These are phyloP conservation scores for Tapirus indicus DNA, from an alignment of 2,797 vertebrate genomes.

Conservation along the genomic window DNA sequence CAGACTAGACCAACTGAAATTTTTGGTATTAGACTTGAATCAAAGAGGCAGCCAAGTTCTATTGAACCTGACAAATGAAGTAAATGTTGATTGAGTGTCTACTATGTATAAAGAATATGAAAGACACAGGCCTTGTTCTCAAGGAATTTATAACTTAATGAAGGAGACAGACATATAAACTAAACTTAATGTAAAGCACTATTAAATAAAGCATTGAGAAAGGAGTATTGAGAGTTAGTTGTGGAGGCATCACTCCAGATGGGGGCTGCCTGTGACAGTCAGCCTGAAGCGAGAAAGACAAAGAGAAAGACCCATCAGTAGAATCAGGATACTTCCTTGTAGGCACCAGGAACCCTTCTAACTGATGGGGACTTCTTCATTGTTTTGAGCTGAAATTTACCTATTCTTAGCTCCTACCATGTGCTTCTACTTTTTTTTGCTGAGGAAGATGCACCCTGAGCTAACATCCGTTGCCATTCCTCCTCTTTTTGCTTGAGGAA, in stretches of 20 bases:
- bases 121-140: constrained; percentile 46
- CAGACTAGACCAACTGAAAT: constrained; percentile 50
- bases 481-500: too few species aligned
- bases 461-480: too few species aligned
- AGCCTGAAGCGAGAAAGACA: background rate
- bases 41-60: constrained; percentile 53
- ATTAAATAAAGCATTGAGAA: background rate
- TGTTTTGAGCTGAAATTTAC: background rate
- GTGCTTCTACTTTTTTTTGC: too few species aligned
- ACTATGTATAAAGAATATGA: constrained; percentile 16
- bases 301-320: background rate
- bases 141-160: constrained; percentile 48
- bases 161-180: constrained; percentile 44
- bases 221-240: background rate
- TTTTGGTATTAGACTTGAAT: constrained; percentile 52
- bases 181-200: background rate
- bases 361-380: background rate
- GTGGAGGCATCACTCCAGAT: background rate
- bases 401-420: background rate
- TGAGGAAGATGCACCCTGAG: too few species aligned
- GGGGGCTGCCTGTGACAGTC: background rate
- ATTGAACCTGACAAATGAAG: constrained; percentile 54
- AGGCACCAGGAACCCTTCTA: background rate
- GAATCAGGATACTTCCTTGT: background rate
- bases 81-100: constrained; percentile 47